Evolutionary conservation across 2,797 vertebrate species (phyloP), one percentile per base, ranked within the genome.

Genomic region (Gymnodraco acuticeps): DNA sequence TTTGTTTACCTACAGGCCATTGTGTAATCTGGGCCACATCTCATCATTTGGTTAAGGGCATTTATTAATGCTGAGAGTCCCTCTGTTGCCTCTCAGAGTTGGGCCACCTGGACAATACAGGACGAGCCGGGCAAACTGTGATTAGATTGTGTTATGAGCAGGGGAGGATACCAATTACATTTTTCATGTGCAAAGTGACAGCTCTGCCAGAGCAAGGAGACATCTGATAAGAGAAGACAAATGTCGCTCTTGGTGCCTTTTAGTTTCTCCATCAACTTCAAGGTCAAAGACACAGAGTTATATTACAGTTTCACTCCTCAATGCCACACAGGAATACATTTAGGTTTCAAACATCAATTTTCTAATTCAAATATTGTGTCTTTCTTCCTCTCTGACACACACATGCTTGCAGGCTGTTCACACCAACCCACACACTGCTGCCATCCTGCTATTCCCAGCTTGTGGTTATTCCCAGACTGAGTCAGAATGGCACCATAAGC

Each of bases 371-470:
- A 83, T 48, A 64, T 58, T 73, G 45, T 59, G 12, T 59, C 33
- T 61, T 69, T 71, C 68, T 69, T 42, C 62, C 50, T 17, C 51
- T 41, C 48, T 31, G 64, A 68, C 64, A 64, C 63, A 53, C 59
- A 78, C 81, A 83, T 63, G 66, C 84, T 81, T 80, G 72, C 85
- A 84, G 69, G 84, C 81, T 88, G 87, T 90, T 93, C 90, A 80
- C 90, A 86, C 85, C 87, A 84, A 65, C 90, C 90, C 89, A 90
- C 92, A 81, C 87, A 82, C 91, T 92, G 90, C 90, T 91, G 91
- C 86, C 84, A 82, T 76, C 75, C 84, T 85, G 87, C 88, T 93
- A 87, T 91, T 94, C 88, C 93, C 87, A 90, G 90, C 53, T 88
- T 90, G 88, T 78, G 85, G 87, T 87, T 91, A 90, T 93, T 92